These are phyloP conservation scores for Helicoverpa zea DNA, from an alignment of 1,140 invertebrate species.

Conservation along the genomic window DNA sequence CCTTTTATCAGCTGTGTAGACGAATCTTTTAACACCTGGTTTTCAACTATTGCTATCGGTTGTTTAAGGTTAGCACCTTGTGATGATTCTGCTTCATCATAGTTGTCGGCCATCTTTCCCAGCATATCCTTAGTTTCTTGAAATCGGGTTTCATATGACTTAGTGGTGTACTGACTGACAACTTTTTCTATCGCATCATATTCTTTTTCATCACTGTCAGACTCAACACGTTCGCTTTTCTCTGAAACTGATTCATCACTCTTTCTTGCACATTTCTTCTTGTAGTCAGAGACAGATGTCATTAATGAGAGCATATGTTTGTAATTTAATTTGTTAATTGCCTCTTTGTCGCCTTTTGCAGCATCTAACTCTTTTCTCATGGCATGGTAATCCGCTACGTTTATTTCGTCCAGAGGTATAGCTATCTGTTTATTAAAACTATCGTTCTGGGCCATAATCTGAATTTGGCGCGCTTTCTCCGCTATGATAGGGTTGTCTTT, in stretches of 20 bases:
- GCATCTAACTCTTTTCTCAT: slow-evolving; percentile 69
- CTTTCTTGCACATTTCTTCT: slow-evolving; percentile 53
- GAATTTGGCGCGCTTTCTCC: slow-evolving; percentile 82
- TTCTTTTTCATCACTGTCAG: slow-evolving; percentile 69
- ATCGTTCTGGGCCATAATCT: slow-evolving; percentile 70
- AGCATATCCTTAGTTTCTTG: slow-evolving; percentile 81
- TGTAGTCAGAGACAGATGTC: slow-evolving; percentile 65
- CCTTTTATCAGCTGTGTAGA: slow-evolving; percentile 68
- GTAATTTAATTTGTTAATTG: slow-evolving; percentile 74
- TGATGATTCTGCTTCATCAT: slow-evolving; percentile 64
- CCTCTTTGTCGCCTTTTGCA: slow-evolving; percentile 64
- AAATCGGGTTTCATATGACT: slow-evolving; percentile 79
- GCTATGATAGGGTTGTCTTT: slow-evolving; percentile 75
- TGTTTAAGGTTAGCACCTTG: slow-evolving; percentile 37
- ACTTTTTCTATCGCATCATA: slow-evolving; percentile 79
- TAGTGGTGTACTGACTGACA: slow-evolving; percentile 77
- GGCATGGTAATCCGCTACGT: slow-evolving; percentile 66
- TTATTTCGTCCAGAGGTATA: slow-evolving; percentile 75
- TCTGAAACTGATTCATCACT: slow-evolving; percentile 43
- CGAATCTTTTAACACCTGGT: slow-evolving; percentile 74
- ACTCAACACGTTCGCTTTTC: slow-evolving; percentile 51
- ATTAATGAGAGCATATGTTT: slow-evolving; percentile 76
- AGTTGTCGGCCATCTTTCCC: slow-evolving; percentile 72
- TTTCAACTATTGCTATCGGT: slow-evolving; percentile 52
- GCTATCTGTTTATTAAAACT: slow-evolving; percentile 55